Evolutionary conservation across 1,140 invertebrate species (phyloP).

Genomic region (Nymphalis io): DNA sequence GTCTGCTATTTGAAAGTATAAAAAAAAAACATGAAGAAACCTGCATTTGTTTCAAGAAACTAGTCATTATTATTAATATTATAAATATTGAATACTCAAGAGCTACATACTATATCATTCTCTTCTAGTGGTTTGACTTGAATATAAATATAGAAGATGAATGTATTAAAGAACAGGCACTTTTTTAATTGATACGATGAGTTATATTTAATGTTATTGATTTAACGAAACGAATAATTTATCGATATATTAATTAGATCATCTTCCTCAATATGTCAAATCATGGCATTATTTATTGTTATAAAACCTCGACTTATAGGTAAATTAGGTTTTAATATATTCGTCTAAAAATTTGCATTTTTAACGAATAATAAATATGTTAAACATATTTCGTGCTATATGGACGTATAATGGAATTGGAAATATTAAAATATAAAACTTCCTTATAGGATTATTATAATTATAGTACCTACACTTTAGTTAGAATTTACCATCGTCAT

Average conservation of each 20-base stretch:
- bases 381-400: background rate
- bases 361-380: background rate
- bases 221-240: background rate
- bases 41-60: too few relatives aligned
- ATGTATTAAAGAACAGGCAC: background rate
- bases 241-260: slow-evolving; percentile 1
- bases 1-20: too few relatives aligned
- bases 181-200: background rate
- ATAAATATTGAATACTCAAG: too few relatives aligned
- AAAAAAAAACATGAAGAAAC: too few relatives aligned
- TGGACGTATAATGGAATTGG: background rate
- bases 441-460: too few relatives aligned
- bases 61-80: too few relatives aligned
- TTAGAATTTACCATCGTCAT: too few relatives aligned
- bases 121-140: too few relatives aligned
- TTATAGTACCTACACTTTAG: too few relatives aligned
- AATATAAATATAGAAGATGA: too few relatives aligned
- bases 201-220: background rate
- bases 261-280: slow-evolving; percentile 15
- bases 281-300: slow-evolving; percentile 9
- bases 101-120: too few relatives aligned
- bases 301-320: slow-evolving; percentile 12
- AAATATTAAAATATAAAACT: too few relatives aligned
- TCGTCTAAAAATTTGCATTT: background rate
- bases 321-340: slow-evolving; percentile 16